These are phyloP conservation scores for Spilarctia lutea DNA, from an alignment of 2,888 invertebrate species.

Conservation along the genomic window DNA sequence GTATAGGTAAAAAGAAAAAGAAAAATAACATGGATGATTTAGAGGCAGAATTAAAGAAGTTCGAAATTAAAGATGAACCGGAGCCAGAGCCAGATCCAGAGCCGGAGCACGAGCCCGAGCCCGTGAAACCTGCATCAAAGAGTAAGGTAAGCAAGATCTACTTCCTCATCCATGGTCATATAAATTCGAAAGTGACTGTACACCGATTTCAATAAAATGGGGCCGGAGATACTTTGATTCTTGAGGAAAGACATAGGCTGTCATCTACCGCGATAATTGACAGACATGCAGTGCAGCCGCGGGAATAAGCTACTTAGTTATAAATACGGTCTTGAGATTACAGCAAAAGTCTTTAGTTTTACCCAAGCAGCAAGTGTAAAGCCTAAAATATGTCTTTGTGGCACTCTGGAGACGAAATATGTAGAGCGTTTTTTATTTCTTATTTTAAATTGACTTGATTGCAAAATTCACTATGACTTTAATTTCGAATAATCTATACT, in stretches of 20 bases:
- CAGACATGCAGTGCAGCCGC: too few relatives aligned
- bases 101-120: constrained; percentile 65
- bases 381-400: not conserved
- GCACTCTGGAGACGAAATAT: not conserved
- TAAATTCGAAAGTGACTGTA: too few relatives aligned
- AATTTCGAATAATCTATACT: not conserved
- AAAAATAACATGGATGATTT: constrained; percentile 79
- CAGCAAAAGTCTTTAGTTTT: not conserved
- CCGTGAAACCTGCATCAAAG: constrained; percentile 56
- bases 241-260: too few relatives aligned
- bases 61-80: constrained; percentile 75
- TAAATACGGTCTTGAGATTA: not conserved
- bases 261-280: too few relatives aligned
- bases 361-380: not conserved
- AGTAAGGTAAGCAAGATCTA: constrained; percentile 52
- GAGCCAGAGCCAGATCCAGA: too few relatives aligned
- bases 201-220: too few relatives aligned
- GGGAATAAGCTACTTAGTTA: not conserved
- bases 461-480: not conserved
- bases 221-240: too few relatives aligned
- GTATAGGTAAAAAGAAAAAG: constrained; percentile 74
- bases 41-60: constrained; percentile 80
- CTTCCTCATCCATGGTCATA: too few relatives aligned
- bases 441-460: not conserved
- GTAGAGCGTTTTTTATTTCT: not conserved